These are phyloP conservation scores for Pectinophora gossypiella DNA, from an alignment of 1,140 invertebrate genomes.

Conservation along the genomic window DNA sequence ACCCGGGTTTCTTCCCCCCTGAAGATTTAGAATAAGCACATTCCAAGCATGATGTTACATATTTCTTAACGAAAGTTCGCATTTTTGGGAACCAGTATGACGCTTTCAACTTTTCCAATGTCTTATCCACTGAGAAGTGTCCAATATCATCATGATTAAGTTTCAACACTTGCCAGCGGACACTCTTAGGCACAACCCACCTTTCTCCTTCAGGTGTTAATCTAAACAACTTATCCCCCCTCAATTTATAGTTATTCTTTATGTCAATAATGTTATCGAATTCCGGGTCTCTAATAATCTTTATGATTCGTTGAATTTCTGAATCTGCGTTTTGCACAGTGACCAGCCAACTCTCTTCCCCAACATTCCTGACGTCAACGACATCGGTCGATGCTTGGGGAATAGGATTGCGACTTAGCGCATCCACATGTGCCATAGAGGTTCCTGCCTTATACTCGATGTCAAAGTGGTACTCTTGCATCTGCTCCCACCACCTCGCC, in stretches of 20 bases:
- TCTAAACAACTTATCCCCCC: conserved; percentile 5
- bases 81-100: conserved; percentile 11
- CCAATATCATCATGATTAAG: conserved; percentile 10
- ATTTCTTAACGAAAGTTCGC: conserved; percentile 4
- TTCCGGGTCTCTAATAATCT: conserved; percentile 18
- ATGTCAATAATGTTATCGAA: conserved; percentile 2
- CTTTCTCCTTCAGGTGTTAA: conserved; percentile 1
- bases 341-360: conserved; percentile 16
- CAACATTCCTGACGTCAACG: not conserved
- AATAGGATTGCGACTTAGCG: conserved; percentile 28
- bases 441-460: conserved; percentile 28
- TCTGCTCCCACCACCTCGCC: conserved; percentile 30
- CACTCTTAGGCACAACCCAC: conserved; percentile 8
- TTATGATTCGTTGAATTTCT: conserved; percentile 10
- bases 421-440: conserved; percentile 38
- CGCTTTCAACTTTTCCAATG: not conserved
- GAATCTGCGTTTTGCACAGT: conserved; percentile 19
- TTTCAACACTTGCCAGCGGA: conserved; percentile 9
- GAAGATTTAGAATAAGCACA: conserved; percentile 6
- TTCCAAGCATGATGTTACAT: conserved; percentile 8
- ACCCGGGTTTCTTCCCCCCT: conserved; percentile 5
- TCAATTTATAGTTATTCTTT: conserved; percentile 11
- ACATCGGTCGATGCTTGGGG: too few species aligned
- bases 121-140: conserved; percentile 1
- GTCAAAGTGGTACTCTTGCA: conserved; percentile 35